Base-by-base conservation (phyloP, 2,888 invertebrate genomes). In the Harpalus rubripes region DNA sequence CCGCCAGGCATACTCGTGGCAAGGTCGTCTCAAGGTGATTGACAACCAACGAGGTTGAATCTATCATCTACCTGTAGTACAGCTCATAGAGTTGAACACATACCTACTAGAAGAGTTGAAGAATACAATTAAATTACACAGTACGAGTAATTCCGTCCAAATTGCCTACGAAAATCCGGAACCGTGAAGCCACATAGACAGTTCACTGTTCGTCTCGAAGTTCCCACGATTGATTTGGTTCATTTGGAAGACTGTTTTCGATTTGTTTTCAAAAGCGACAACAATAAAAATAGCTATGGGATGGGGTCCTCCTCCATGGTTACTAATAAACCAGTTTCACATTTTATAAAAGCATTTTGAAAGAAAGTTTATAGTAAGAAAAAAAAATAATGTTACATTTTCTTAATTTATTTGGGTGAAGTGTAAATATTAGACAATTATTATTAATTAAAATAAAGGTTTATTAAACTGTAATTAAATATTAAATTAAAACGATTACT, bases 11-110 rank as follows among this genome's bases (percentile, higher is more conserved):
- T 52, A 74, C 72, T 74, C 72, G 72, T 76, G 32, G 61, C 83
- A 83, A 83, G 74, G 83, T 74, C 83, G 5, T 22, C 12, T 61
- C 76, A 83, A 74, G 83, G 74, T 61, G 39, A 61, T 26, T 16
- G 68, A 26, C 22, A 59, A 8, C 26, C 26, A 63, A 22, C 8
- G 63, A 63, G 26, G 63, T 18, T 63, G 10, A 12, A 63, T 59
- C 59, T 59, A 59, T 4, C 59, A 32, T 59, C 16, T 59, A 18
- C 15, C 39, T 39, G 68, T 39, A 68, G 7, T 32, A n/a, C 32
- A 16, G 5, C 32, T 32, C 32, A 32, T 32, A n/a, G 5, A 12
- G 3, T 32, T 32, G 32, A 32, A 32, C 32, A 32, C 32, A 32
- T 32, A 22, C 32, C 1, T 32, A 22, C 22, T 32, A 12, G 44